A percentile compares a stretch with the other conserved stretches of the same genome.
Conservation (phyloP, 2,113 vertebrate species). For the Onychorhynchus coronatus region DNA sequence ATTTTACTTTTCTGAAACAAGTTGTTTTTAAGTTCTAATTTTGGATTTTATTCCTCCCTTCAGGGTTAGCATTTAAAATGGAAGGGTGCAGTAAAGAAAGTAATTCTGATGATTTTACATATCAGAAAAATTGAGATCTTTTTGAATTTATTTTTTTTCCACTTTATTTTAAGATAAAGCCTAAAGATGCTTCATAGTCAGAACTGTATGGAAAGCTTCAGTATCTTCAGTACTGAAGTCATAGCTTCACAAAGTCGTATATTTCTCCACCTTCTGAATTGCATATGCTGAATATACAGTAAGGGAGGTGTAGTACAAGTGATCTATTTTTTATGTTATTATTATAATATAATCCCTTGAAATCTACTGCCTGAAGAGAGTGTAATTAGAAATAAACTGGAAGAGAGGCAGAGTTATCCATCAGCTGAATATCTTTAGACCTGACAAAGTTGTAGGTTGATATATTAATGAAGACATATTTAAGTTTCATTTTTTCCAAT, state of each 20-base stretch:
- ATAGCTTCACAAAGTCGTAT: not conserved
- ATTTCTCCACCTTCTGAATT: not conserved
- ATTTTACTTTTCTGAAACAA: not conserved
- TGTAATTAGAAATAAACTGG: not conserved
- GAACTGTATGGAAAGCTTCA: not conserved
- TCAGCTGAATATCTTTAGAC: not conserved
- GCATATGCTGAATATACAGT: not conserved
- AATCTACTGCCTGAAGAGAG: not conserved
- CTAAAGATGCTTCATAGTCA: not conserved
- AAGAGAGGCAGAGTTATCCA: not conserved
- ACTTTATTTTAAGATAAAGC: not conserved
- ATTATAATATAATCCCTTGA: not conserved
- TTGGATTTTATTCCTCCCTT: not conserved
- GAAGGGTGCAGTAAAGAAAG: not conserved
- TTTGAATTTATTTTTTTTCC: not conserved
- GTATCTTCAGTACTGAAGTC: not conserved
- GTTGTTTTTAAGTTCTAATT: not conserved
- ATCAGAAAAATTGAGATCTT: not conserved
- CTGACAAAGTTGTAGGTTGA: not conserved
- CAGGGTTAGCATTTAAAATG: not conserved
- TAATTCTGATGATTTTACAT: not conserved
- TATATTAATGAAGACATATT: not conserved
- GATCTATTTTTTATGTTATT: not conserved
- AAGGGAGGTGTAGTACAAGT: not conserved
- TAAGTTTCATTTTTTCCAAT: accelerated